Base-by-base conservation (phyloP, 2,113 vertebrate genomes). In the Strix uralensis region DNA sequence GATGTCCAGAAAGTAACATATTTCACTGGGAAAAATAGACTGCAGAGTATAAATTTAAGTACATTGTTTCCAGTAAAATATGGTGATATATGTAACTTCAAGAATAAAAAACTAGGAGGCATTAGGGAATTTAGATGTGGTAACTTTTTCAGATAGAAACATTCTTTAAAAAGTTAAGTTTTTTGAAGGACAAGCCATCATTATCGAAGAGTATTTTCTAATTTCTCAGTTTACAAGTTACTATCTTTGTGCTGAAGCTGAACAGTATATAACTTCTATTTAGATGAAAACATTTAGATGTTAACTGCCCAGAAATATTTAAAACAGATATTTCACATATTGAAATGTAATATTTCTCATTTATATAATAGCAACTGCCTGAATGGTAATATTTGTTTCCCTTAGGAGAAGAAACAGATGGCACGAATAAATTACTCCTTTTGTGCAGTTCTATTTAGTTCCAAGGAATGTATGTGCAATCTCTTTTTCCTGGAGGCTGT, bases 401-500 rank as follows among this genome's bases (percentile, higher is more conserved):
- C 32, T 69, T 38, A 47, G 29, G 23, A 49, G 36, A 75, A 44
- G 47, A 63, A 90, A 75, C 22, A 66, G 29, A 9, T 13, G 10
- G 7, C 32, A 84, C 0, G 0, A 62, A 47, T 34, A 0, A 81
- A 52, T 62, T 57, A 23, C 8, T 34, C 13, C 29, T 90, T 67
- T 47, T 62, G 16, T 54, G 52, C 36, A 22, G 49, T 46, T 62
- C 18, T 36, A 13, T 36, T n/a, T 63, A 46, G 5, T 70, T 88
- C 42, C 49, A 85, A 65, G 13, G 21, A 81, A 62, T 11, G 7
- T 29, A 10, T 25, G 10, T 1, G 1, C 54, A 81, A 55, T 46
- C 15, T 54, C 13, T 38, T 47, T 73, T 78, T 25, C 70, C 46
- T 36, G 34, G 36, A 78, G 58, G 42, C 36, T 54, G 15, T 85